Evolutionary conservation across 2,888 invertebrate species (phyloP).

Genomic region (Biston betularia): DNA sequence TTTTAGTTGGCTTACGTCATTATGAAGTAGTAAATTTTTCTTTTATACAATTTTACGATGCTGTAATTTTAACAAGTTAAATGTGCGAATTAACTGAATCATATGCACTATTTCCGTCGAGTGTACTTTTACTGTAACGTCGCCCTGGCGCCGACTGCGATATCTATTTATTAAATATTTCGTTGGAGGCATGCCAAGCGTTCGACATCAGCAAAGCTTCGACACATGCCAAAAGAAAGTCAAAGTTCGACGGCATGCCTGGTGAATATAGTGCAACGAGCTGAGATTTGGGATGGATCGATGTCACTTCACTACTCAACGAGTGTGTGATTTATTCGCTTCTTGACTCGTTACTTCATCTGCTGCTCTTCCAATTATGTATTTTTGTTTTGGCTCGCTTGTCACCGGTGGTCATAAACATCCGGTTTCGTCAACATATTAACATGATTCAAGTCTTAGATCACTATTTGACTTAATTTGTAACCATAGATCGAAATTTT

Average conservation of each 20-base stretch:
- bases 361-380: constrained; percentile 23
- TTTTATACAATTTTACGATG: constrained; percentile 15
- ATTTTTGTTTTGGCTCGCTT: constrained; percentile 35
- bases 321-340: constrained; percentile 29
- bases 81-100: constrained; percentile 35
- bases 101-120: constrained; percentile 67
- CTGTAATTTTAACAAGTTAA: constrained; percentile 27
- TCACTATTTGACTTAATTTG: constrained; percentile 8
- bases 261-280: constrained; percentile 38
- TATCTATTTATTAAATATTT: constrained; percentile 77
- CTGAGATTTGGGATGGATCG: constrained; percentile 39
- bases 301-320: constrained; percentile 24
- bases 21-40: constrained; percentile 5
- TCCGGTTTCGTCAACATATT: constrained; percentile 30
- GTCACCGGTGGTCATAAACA: constrained; percentile 20
- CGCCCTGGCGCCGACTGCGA: constrained; percentile 74
- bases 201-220: constrained; percentile 63
- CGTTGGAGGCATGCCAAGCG: constrained; percentile 74
- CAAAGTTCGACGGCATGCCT: constrained; percentile 77
- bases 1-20: constrained; percentile 17
- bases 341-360: constrained; percentile 30
- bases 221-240: constrained; percentile 78
- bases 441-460: background rate
- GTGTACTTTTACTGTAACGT: constrained; percentile 65
- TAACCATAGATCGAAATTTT: background rate